A percentile compares a stretch with the other conserved stretches of the same genome.
Conservation (phyloP, 2,888 invertebrate species). For the Frankliniella intonsa region DNA sequence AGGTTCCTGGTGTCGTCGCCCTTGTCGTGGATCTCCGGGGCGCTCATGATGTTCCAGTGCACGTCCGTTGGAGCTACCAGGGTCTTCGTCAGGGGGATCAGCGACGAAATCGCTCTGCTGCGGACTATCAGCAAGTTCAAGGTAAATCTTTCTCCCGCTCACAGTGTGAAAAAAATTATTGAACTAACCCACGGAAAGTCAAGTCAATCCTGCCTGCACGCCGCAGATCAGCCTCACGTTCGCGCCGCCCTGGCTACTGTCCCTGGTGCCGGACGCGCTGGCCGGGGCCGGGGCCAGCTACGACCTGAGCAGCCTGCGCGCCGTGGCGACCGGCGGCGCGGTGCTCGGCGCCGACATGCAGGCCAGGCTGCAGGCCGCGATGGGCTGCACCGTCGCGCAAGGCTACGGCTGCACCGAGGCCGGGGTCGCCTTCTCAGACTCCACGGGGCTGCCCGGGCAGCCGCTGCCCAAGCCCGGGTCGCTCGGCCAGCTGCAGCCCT, state of each 20-base stretch:
- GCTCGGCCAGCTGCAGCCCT: neutral
- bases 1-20: constrained; percentile 5
- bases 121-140: neutral
- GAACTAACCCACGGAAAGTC: no score
- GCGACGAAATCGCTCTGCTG: neutral
- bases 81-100: neutral
- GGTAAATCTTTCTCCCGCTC: neutral
- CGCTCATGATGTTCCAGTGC: constrained; percentile 22
- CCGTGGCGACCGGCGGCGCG: neutral
- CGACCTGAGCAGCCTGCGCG: constrained; percentile 8
- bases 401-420: constrained; percentile 25
- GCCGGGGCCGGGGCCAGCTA: neutral
- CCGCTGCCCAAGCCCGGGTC: neutral
- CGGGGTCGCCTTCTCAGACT: constrained; percentile 8
- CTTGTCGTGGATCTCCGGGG: constrained; percentile 4
- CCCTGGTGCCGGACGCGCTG: constrained; percentile 1
- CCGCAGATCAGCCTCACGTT: constrained; percentile 13
- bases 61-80: neutral
- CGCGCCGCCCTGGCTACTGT: constrained; percentile 13
- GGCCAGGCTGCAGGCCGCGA: neutral
- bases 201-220: neutral
- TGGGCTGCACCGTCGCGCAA: constrained; percentile 10
- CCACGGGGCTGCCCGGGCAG: neutral
- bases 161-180: neutral
- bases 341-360: constrained; percentile 13